These are phyloP conservation scores for Cerastoderma edule DNA, from an alignment of 2,888 invertebrate genomes.

Conservation along the genomic window DNA sequence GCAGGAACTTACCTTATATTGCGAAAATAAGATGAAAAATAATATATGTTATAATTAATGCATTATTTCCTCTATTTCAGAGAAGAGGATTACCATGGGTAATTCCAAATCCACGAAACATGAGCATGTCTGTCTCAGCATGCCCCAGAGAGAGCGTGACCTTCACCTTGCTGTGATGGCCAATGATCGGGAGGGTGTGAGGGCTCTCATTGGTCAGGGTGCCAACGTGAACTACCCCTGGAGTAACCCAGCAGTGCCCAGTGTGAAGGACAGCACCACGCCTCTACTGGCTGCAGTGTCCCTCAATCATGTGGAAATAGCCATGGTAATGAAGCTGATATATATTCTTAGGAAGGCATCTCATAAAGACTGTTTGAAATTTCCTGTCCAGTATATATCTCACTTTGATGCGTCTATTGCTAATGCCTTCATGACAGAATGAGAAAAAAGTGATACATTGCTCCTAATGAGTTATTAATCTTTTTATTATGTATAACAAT, in stretches of 20 bases:
- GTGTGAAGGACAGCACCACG: constrained; percentile 84
- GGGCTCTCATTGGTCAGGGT: constrained; percentile 77
- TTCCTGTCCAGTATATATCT: too few relatives aligned
- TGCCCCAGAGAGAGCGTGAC: constrained; percentile 83
- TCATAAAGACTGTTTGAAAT: too few relatives aligned
- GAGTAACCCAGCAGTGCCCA: constrained; percentile 83
- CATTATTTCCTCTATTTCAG: constrained; percentile 2
- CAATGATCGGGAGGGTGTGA: constrained; percentile 82
- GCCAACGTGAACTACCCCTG: constrained; percentile 84
- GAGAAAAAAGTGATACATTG: too few relatives aligned
- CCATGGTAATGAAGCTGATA: too few relatives aligned
- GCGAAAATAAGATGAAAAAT: too few relatives aligned
- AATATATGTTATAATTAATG: too few relatives aligned
- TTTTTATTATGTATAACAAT: too few relatives aligned
- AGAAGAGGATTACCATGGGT: constrained; percentile 76
- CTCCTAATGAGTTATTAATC: too few relatives aligned
- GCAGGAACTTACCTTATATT: too few relatives aligned
- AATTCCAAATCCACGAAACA: constrained; percentile 80
- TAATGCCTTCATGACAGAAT: too few relatives aligned
- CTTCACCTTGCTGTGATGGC: constrained; percentile 84
- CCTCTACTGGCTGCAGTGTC: constrained; percentile 84
- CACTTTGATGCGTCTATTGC: too few relatives aligned
- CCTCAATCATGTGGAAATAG: constrained; percentile 83
- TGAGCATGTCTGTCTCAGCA: constrained; percentile 77
- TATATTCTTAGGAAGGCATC: too few relatives aligned